These are phyloP conservation scores for Mallotus villosus DNA, from an alignment of 2,797 vertebrate species.

Conservation along the genomic window DNA sequence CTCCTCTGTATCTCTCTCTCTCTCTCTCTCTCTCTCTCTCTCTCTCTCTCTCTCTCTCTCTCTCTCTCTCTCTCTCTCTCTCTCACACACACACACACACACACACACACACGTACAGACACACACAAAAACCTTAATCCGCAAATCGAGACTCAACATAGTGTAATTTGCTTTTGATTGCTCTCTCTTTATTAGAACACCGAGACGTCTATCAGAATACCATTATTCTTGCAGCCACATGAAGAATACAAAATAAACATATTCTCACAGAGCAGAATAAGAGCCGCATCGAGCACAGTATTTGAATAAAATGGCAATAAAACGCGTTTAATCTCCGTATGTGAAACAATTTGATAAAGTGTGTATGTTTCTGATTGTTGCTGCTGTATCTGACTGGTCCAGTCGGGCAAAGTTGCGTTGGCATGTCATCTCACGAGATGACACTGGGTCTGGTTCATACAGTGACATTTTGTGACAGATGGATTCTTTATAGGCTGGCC, in stretches of 20 bases:
- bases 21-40: not conserved
- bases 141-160: slow-evolving; percentile 75
- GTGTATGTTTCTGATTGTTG: slow-evolving; percentile 1
- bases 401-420: too few relatives aligned
- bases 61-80: not conserved
- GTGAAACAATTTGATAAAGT: slow-evolving; percentile 1
- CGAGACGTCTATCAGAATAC: slow-evolving; percentile 28
- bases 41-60: not conserved
- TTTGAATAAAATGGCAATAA: too few relatives aligned
- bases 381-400: not conserved
- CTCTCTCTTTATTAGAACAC: slow-evolving; percentile 63
- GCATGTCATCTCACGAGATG: too few relatives aligned
- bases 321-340: not conserved
- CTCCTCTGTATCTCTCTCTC: not conserved
- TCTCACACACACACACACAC: slow-evolving; percentile 7
- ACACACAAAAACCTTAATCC: slow-evolving; percentile 66
- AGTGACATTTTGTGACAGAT: slow-evolving; percentile 87
- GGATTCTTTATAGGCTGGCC: slow-evolving; percentile 81
- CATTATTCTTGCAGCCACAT: slow-evolving; percentile 16
- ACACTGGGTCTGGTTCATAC: too few relatives aligned
- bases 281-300: not conserved
- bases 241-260: slow-evolving; percentile 35
- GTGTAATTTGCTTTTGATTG: slow-evolving; percentile 87
- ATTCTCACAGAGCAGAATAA: slow-evolving; percentile 25
- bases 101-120: slow-evolving; percentile 24